phyloP scores from a whole-genome alignment of 1,140 invertebrate species.

The Periplaneta americana region DNA sequence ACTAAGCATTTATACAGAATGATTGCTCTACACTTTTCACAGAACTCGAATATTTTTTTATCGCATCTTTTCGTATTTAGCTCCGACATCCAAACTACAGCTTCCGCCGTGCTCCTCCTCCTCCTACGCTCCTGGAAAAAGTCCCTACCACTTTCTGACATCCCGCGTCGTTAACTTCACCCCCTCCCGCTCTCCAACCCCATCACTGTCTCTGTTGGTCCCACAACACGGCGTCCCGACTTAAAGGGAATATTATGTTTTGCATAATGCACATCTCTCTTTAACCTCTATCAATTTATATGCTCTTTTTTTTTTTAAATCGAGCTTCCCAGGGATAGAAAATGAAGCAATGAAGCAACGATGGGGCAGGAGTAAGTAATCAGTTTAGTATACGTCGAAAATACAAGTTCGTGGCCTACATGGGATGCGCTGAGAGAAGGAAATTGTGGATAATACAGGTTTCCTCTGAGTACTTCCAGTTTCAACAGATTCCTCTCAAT shows the following conservation, averaged over 20 bases:
- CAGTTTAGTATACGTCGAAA: no score
- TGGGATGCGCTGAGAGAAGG: no score
- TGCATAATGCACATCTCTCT: not conserved
- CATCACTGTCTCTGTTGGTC: not conserved
- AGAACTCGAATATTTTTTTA: not conserved
- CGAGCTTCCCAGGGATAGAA: no score
- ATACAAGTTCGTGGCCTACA: no score
- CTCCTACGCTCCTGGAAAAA: not conserved
- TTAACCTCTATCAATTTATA: no score
- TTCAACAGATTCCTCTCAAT: no score
- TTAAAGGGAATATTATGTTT: slow-evolving; percentile 3
- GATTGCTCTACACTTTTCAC: not conserved
- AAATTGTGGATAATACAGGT: no score
- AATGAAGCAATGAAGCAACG: no score
- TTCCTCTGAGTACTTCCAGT: no score
- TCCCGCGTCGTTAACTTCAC: not conserved
- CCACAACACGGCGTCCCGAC: not conserved
- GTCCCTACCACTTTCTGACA: not conserved
- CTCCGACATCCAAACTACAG: not conserved
- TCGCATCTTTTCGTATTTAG: not conserved
- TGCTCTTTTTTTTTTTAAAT: no score
- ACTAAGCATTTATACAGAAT: not conserved
- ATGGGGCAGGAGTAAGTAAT: no score
- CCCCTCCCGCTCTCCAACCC: no score
- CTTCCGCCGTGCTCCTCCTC: not conserved